phyloP scores from a whole-genome alignment of 1,140 invertebrate genomes.

The Lethocerus indicus region DNA sequence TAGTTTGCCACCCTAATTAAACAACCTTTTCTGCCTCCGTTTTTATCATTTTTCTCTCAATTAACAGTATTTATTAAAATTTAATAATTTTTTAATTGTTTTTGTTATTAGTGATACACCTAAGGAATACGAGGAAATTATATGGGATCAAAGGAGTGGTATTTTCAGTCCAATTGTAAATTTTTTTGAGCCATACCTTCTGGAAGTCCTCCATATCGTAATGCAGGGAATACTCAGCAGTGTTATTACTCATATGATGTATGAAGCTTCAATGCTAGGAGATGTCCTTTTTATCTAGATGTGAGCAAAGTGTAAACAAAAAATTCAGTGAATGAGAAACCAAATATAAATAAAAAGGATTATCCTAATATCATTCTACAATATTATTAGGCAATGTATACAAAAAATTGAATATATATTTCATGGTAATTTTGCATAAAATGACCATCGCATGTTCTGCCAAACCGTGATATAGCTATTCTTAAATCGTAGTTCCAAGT shows the following conservation, averaged over 20 bases:
- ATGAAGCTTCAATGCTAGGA: constrained; percentile 1
- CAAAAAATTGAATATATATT: no score
- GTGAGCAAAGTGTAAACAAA: no score
- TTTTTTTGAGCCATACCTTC: not conserved
- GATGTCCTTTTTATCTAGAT: no score
- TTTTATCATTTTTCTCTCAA: not conserved
- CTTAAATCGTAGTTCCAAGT: no score
- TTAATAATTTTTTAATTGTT: not conserved
- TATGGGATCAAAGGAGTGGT: not conserved
- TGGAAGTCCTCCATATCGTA: not conserved
- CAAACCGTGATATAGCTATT: no score
- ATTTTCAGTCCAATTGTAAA: not conserved
- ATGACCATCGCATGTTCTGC: no score
- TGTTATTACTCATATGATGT: constrained; percentile 1
- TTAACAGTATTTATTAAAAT: not conserved
- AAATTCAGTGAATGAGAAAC: no score
- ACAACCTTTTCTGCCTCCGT: not conserved
- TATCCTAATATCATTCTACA: no score
- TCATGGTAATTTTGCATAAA: no score
- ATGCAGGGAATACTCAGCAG: not conserved
- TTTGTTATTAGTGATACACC: not conserved
- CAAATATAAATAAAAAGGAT: no score
- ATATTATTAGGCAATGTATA: no score
- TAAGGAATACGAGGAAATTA: not conserved
- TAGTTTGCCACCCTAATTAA: not conserved